These are phyloP conservation scores for Lasioglossum figueresi DNA, from an alignment of 2,888 invertebrate genomes.

Conservation along the genomic window DNA sequence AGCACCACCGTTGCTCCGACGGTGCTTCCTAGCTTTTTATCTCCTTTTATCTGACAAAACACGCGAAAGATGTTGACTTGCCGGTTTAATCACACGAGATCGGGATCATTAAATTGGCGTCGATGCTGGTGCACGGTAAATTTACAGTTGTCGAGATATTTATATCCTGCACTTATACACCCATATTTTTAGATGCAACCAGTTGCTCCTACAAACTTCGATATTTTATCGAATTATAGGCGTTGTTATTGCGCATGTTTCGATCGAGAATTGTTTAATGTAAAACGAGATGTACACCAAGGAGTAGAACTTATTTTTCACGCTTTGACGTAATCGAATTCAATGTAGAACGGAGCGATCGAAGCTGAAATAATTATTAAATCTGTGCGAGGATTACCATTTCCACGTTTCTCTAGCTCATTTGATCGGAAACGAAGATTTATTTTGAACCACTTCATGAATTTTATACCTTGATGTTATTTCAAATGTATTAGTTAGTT, in stretches of 20 bases:
- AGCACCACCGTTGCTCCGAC: neutral
- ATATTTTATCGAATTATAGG: neutral
- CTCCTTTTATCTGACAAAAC: neutral
- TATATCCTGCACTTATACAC: neutral
- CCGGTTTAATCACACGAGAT: neutral
- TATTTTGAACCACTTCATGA: neutral
- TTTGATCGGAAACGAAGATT: neutral
- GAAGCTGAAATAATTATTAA: neutral
- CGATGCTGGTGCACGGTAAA: neutral
- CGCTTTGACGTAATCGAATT: neutral
- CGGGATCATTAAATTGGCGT: neutral
- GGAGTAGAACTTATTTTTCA: neutral
- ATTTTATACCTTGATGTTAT: neutral
- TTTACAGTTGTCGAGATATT: neutral
- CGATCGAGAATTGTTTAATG: neutral
- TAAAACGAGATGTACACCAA: neutral
- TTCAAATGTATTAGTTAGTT: no score
- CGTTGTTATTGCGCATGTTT: neutral
- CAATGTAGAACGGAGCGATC: neutral
- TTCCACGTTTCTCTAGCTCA: neutral
- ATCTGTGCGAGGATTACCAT: neutral
- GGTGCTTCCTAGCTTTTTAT: neutral
- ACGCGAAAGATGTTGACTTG: neutral
- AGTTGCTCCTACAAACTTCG: neutral
- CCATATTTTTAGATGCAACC: neutral